Evolutionary conservation across 35 echinoderm and acorn worm genomes (phyloP).

Genomic region (Patiria miniata): DNA sequence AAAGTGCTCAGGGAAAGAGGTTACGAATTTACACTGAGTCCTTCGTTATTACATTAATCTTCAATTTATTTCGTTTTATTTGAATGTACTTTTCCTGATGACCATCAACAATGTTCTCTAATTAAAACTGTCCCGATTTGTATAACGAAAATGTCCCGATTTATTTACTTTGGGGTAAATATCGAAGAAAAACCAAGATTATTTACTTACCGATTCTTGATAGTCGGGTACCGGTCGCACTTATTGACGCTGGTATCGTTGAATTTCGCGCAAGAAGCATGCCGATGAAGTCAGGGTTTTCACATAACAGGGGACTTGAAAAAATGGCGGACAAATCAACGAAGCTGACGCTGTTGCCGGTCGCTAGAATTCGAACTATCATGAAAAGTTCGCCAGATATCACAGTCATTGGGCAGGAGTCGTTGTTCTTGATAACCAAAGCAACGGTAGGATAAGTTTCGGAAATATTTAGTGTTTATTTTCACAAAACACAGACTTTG

Average conservation of each 20-base stretch:
- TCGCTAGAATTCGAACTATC: conserved; percentile 66
- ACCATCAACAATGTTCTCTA: no score
- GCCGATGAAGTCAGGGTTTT: neutral
- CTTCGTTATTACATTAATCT: no score
- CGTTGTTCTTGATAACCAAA: conserved; percentile 68
- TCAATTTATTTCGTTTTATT: no score
- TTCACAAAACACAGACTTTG: neutral
- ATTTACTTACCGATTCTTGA: no score
- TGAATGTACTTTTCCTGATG: no score
- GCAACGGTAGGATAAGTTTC: conserved; percentile 46
- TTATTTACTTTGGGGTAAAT: no score
- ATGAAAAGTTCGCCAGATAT: conserved; percentile 81
- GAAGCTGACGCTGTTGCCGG: conserved; percentile 44
- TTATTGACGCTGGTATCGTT: neutral
- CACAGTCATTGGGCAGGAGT: conserved; percentile 54
- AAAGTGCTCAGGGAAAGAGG: no score
- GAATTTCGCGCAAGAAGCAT: neutral
- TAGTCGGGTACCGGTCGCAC: neutral
- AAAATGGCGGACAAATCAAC: conserved; percentile 28
- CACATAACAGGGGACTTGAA: neutral
- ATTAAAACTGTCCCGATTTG: no score
- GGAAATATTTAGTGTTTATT: no score
- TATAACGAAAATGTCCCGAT: no score
- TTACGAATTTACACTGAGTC: no score
- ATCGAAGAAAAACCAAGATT: no score